Evolutionary conservation across 2,888 invertebrate species (phyloP), one percentile per base, ranked within the genome.

Genomic region (Acleris holmiana): DNA sequence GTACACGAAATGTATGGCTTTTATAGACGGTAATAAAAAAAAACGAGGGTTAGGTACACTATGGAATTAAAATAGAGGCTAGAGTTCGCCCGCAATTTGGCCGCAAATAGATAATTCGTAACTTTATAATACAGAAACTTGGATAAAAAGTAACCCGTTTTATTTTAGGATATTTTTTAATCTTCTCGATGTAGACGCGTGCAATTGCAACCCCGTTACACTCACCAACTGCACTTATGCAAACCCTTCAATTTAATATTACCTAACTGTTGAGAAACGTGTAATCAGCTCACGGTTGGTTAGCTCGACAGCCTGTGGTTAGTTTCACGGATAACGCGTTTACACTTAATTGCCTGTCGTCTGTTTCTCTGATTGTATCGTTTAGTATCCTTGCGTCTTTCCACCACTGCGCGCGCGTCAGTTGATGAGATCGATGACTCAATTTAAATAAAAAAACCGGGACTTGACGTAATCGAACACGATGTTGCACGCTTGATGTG

Each of bases 311-410:
- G 17, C 55, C 48, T 40, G 49, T 55, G 44, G 49, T 60, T 60
- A 65, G 41, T 62, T 62, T 56, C 61, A 66, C 51, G 66, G 35
- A 40, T 55, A 46, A 62, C 49, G 48, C 48, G 54, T 56, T 62
- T 56, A 8, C 18, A 49, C 49, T 44, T 56, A 44, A 56, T 62
- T 40, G 56, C 49, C 23, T 40, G 55, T 44, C 55, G 49, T 53
- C 23, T 15, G 59, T 60, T 65, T 65, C 65, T 65, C 25, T 61
- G 61, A 41, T 67, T 51, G 44, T 49, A 66, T 55, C 46, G 49
- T 59, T 68, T 66, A 67, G 65, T 68, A 57, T 66, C 49, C 53
- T 61, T 53, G 44, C 59, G 66, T 63, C 60, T 55, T 65, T 40
- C 25, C 51, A 21, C 23, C 51, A 50, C 50, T 46, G 48, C 66